Percentiles rank a stretch among this genome's conserved stretches.
Conservation (phyloP, 2,113 vertebrate genomes). For the Pseudopipra pipra region DNA sequence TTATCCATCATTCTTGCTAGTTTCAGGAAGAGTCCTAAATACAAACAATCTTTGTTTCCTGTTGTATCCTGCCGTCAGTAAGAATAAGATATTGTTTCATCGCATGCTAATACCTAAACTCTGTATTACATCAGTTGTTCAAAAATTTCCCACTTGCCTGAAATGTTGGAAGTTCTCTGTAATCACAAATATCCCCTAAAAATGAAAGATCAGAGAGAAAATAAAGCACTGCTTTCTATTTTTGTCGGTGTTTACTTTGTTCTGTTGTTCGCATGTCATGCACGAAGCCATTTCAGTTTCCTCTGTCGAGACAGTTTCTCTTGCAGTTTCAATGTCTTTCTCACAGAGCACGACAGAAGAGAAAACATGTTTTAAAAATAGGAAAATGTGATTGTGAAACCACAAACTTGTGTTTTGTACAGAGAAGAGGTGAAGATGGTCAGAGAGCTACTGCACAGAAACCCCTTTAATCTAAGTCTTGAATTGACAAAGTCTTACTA, state of each 20-base stretch:
- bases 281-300: constrained; percentile 28
- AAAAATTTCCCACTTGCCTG: constrained; percentile 12
- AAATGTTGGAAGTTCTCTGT: constrained; percentile 8
- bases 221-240: constrained; percentile 44
- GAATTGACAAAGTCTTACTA: constrained; percentile 3
- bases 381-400: constrained; percentile 64
- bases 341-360: background rate
- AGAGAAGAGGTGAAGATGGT: background rate
- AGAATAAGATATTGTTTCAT: constrained; percentile 9
- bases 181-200: constrained; percentile 36
- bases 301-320: constrained; percentile 34
- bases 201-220: constrained; percentile 39
- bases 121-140: background rate
- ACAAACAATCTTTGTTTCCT: background rate
- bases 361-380: constrained; percentile 53
- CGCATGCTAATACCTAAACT: background rate
- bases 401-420: constrained; percentile 21
- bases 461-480: constrained; percentile 26
- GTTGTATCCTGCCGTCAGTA: constrained; percentile 16
- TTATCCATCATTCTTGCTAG: background rate
- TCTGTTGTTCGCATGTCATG: background rate
- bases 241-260: constrained; percentile 37
- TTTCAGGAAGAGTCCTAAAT: background rate
- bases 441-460: background rate
- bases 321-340: constrained; percentile 57